Conservation (phyloP, 1,140 invertebrate species). For the Apolygus lucorum region DNA sequence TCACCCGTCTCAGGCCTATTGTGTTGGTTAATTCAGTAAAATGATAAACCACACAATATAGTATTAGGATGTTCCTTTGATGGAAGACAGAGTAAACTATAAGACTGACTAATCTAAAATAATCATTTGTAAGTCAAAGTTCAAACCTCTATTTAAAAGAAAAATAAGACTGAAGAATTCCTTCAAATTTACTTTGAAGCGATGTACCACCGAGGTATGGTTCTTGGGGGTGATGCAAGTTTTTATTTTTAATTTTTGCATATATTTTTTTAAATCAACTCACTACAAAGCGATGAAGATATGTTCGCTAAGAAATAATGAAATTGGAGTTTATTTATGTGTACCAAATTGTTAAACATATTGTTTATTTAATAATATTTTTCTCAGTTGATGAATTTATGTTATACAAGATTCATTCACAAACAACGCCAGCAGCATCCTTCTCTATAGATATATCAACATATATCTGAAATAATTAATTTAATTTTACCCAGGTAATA, state of each 20-base stretch:
- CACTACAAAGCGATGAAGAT: background rate
- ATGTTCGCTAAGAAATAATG: background rate
- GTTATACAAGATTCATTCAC: no score
- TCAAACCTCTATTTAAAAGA: conserved; percentile 14
- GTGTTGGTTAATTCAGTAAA: background rate
- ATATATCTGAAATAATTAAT: no score
- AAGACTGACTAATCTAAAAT: conserved; percentile 27
- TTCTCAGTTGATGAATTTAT: no score
- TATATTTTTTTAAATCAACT: background rate
- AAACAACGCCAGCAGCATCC: no score
- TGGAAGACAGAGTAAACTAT: conserved; percentile 23
- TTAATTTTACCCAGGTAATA: no score
- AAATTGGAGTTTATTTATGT: background rate
- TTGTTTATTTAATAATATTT: no score
- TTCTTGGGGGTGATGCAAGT: background rate
- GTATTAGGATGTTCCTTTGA: conserved; percentile 22
- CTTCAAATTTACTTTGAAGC: background rate
- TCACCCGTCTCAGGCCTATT: background rate
- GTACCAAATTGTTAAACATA: background rate
- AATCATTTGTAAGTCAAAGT: conserved; percentile 22
- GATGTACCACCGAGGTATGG: conserved; percentile 14
- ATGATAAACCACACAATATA: background rate
- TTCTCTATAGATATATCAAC: no score
- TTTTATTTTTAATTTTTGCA: conserved; percentile 1
- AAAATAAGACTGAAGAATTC: conserved; percentile 23